Evolutionary conservation across 2,888 invertebrate genomes (phyloP).

Genomic region (Escarpia spicata): DNA sequence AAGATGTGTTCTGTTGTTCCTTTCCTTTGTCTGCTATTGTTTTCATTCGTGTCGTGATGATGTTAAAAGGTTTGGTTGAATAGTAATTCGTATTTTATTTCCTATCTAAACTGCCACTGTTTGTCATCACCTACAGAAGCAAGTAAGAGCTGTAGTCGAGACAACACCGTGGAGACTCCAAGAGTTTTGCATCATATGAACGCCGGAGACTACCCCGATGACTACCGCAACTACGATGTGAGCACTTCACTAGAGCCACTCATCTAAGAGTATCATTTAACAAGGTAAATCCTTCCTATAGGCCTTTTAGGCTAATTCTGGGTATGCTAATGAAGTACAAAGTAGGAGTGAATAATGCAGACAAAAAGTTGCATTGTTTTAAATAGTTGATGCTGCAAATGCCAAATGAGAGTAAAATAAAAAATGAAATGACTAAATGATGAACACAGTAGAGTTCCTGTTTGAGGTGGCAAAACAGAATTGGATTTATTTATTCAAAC

Average conservation of each 20-base stretch:
- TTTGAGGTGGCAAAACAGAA: too few species aligned
- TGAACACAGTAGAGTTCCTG: too few species aligned
- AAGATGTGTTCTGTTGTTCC: too few species aligned
- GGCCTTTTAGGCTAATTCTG: neutral
- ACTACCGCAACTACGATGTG: conserved; percentile 41
- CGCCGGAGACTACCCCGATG: conserved; percentile 59
- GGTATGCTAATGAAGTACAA: neutral
- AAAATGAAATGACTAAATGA: too few species aligned
- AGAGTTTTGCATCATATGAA: conserved; percentile 62
- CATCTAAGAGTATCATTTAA: neutral
- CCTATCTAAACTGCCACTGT: neutral
- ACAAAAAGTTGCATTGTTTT: too few species aligned
- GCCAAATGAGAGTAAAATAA: too few species aligned
- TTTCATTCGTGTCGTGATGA: too few species aligned
- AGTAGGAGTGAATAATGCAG: too few species aligned
- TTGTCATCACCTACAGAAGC: conserved; percentile 53
- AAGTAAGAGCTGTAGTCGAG: conserved; percentile 76
- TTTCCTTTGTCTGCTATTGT: too few species aligned
- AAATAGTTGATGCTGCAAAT: too few species aligned
- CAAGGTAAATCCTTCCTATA: neutral
- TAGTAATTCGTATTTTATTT: neutral
- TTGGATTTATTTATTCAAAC: too few species aligned
- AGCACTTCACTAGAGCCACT: neutral
- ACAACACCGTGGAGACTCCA: conserved; percentile 85
- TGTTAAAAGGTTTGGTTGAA: neutral